Evolutionary conservation across 2,888 invertebrate genomes (phyloP).

Genomic region (Sclerodermus sp.): DNA sequence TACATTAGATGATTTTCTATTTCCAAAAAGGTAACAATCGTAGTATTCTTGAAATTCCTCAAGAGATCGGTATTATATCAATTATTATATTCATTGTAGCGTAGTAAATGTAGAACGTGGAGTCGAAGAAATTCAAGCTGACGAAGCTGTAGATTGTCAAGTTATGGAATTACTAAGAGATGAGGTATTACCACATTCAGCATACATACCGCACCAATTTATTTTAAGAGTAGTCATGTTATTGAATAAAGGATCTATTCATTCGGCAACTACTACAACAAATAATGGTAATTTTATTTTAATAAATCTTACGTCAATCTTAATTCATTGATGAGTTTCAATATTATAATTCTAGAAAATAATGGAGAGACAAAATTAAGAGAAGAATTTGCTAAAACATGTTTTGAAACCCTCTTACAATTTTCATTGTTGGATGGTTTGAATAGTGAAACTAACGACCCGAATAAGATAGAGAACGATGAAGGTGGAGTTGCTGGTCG

Average conservation of each 20-base stretch:
- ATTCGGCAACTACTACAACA: conserved; percentile 70
- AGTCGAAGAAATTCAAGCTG: conserved; percentile 62
- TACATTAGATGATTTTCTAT: conserved; percentile 89
- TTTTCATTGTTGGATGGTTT: conserved; percentile 84
- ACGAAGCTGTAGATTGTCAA: conserved; percentile 82
- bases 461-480: conserved; percentile 48
- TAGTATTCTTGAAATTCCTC: background rate
- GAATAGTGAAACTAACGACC: conserved; percentile 47
- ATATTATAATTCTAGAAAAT: conserved; percentile 36
- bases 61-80: background rate
- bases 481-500: conserved; percentile 70
- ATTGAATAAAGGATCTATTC: conserved; percentile 83
- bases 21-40: conserved; percentile 78
- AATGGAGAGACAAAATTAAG: conserved; percentile 66
- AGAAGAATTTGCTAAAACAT: conserved; percentile 94
- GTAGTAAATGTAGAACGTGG: conserved; percentile 60
- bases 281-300: conserved; percentile 57
- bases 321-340: background rate
- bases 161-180: conserved; percentile 80
- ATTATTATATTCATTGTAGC: conserved; percentile 39
- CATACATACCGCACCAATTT: conserved; percentile 78
- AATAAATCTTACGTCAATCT: background rate
- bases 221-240: conserved; percentile 80
- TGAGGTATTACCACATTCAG: conserved; percentile 80
- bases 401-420: conserved; percentile 93